These are phyloP conservation scores for Cichladusa arquata DNA, from an alignment of 2,113 vertebrate genomes.

Conservation along the genomic window DNA sequence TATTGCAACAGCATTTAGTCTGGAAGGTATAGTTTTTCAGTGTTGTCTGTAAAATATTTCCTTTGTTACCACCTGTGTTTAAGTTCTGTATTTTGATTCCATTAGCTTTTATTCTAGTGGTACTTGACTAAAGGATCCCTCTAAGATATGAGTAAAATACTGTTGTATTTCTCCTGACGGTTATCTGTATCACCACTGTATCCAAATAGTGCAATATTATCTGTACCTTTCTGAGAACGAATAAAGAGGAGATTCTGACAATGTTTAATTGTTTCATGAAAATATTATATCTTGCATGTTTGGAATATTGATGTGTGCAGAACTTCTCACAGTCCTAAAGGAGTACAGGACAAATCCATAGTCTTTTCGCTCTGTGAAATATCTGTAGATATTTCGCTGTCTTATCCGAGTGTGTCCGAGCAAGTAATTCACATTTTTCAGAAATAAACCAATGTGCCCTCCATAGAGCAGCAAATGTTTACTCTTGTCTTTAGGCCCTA, in stretches of 20 bases:
- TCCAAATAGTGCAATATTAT: not conserved
- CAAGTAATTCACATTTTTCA: not conserved
- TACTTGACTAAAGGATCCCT: not conserved
- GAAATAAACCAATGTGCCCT: not conserved
- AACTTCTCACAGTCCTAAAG: not conserved
- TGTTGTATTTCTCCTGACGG: not conserved
- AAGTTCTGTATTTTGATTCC: not conserved
- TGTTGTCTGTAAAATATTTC: not conserved
- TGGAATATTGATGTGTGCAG: not conserved
- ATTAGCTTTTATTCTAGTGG: not conserved
- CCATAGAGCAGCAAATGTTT: not conserved
- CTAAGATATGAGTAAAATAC: not conserved
- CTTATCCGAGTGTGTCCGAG: not conserved
- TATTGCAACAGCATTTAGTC: not conserved
- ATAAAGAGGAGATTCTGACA: not conserved
- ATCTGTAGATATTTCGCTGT: not conserved
- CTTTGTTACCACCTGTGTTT: not conserved
- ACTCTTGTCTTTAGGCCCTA: not conserved
- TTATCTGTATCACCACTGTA: not conserved
- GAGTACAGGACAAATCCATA: not conserved
- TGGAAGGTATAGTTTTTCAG: not conserved
- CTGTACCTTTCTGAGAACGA: not conserved
- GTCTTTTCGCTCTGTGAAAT: not conserved
- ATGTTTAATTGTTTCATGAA: not conserved
- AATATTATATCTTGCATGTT: not conserved